Evolutionary conservation across 2,797 vertebrate species (phyloP).

Genomic region (Martes flavigula): DNA sequence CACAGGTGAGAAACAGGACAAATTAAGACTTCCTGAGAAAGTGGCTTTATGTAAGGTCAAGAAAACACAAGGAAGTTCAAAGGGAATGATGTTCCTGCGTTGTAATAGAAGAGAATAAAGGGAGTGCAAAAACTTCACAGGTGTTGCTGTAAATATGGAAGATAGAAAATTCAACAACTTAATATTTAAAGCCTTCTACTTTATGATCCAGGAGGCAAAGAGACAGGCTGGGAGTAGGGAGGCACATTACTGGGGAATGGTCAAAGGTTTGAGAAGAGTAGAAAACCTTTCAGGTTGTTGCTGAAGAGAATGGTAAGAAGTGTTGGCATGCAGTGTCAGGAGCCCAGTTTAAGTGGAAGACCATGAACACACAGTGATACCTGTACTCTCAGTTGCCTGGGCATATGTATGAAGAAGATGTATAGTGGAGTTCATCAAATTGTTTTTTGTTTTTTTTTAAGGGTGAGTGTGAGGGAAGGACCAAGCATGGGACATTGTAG

Average conservation of each 20-base stretch:
- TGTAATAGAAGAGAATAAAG: neutral
- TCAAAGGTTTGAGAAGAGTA: neutral
- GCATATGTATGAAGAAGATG: neutral
- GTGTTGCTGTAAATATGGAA: neutral
- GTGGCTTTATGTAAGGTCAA: neutral
- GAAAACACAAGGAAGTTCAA: neutral
- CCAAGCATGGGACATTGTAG: neutral
- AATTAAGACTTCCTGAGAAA: conserved; percentile 52
- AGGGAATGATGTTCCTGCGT: neutral
- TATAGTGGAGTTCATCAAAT: neutral
- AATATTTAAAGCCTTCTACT: neutral
- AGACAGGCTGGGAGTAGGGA: neutral
- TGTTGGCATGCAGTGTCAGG: neutral
- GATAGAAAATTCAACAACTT: neutral
- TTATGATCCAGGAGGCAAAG: neutral
- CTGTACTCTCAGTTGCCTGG: neutral
- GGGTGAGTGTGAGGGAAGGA: neutral
- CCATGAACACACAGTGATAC: neutral
- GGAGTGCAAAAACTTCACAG: neutral
- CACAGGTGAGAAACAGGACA: neutral
- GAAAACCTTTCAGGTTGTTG: neutral
- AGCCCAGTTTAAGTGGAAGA: neutral
- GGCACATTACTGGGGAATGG: neutral
- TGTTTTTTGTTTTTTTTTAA: neutral
- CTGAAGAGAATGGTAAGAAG: neutral